phyloP scores from a whole-genome alignment of 37 sponge, comb jelly and placozoan species.

The Spongilla lacustris region DNA sequence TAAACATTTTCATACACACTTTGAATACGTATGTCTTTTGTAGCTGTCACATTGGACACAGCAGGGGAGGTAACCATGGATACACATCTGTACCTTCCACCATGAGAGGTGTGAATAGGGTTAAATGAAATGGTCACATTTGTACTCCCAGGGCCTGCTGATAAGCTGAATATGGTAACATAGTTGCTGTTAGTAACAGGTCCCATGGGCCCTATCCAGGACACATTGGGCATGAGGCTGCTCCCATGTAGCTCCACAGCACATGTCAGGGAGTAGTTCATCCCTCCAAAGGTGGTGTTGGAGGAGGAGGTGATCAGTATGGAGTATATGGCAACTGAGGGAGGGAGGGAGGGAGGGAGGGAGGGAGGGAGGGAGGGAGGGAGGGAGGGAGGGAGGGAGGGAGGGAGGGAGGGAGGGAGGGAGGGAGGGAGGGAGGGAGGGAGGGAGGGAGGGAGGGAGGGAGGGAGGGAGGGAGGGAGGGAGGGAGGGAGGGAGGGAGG shows the following conservation, averaged over 20 bases:
- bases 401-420: too few species aligned
- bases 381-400: too few species aligned
- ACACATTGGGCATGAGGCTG: background rate
- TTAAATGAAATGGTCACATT: background rate
- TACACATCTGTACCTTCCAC: conserved; percentile 8
- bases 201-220: background rate
- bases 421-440: too few species aligned
- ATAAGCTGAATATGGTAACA: background rate
- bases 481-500: too few species aligned
- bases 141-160: too few species aligned
- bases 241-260: background rate
- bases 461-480: too few species aligned
- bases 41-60: background rate
- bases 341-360: background rate
- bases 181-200: background rate
- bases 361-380: too few species aligned
- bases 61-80: background rate
- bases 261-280: background rate
- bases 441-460: too few species aligned
- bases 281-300: background rate
- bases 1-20: too few species aligned
- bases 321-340: background rate
- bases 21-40: background rate
- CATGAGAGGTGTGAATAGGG: background rate
- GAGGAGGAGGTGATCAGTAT: background rate